These are phyloP conservation scores for rat (Rattus norvegicus) DNA, from an alignment of 2,113 vertebrate genomes.

Conservation along the genomic window DNA sequence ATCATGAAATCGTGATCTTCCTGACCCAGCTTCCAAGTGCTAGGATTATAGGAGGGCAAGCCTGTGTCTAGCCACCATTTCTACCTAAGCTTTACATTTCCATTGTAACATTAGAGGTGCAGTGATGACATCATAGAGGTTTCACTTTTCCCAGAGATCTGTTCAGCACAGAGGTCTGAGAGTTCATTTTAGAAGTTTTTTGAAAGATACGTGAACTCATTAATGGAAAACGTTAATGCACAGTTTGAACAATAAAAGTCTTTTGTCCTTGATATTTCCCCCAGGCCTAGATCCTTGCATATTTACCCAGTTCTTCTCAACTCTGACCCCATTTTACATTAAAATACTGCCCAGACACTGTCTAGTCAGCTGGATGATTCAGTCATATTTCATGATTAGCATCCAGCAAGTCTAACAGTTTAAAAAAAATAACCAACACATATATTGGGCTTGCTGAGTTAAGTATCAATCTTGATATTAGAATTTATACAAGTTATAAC, in stretches of 20 bases:
- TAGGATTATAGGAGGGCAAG: background rate
- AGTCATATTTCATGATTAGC: background rate
- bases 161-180: background rate
- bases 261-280: background rate
- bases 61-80: background rate
- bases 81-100: background rate
- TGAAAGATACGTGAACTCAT: background rate
- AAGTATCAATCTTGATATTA: slow-evolving; percentile 10
- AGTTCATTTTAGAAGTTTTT: slow-evolving; percentile 17
- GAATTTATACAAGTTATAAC: background rate
- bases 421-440: slow-evolving; percentile 22
- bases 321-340: background rate
- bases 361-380: background rate
- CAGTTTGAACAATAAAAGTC: background rate
- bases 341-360: background rate
- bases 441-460: slow-evolving; percentile 18
- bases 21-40: background rate
- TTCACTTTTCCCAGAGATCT: background rate
- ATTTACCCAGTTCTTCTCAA: background rate
- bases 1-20: background rate
- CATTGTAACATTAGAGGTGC: background rate
- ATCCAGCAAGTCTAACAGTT: background rate
- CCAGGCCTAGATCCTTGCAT: background rate
- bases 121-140: background rate
- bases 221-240: background rate